phyloP scores from a whole-genome alignment of 2,113 vertebrate species.

The Callopanchax toddi region DNA sequence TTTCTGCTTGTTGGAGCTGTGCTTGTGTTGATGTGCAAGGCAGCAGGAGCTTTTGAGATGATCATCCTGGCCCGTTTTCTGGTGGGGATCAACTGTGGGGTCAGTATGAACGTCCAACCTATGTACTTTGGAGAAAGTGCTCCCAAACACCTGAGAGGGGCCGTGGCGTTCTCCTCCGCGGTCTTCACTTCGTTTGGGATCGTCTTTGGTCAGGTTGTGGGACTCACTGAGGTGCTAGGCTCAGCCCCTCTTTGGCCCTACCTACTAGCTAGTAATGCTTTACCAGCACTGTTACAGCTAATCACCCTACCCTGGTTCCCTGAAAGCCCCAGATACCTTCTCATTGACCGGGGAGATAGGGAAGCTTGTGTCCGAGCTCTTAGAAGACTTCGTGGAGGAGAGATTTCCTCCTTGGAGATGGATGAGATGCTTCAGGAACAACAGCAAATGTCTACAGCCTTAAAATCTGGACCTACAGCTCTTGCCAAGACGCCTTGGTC shows the following conservation, averaged over 20 bases:
- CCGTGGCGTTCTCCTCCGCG: slow-evolving; percentile 85
- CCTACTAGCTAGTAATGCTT: slow-evolving; percentile 85
- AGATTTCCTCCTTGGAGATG: slow-evolving; percentile 78
- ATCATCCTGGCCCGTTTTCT: slow-evolving; percentile 85
- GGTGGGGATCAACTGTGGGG: slow-evolving; percentile 84
- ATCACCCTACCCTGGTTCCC: slow-evolving; percentile 86
- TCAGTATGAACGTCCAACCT: slow-evolving; percentile 91
- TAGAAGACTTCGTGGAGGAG: slow-evolving; percentile 75
- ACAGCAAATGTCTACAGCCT: slow-evolving; percentile 45
- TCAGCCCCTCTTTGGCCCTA: slow-evolving; percentile 83
- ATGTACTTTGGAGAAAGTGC: slow-evolving; percentile 93
- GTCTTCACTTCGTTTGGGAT: slow-evolving; percentile 87
- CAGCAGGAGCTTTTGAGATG: slow-evolving; percentile 87
- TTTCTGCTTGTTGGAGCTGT: slow-evolving; percentile 77
- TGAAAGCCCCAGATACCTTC: slow-evolving; percentile 90
- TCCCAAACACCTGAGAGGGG: slow-evolving; percentile 86
- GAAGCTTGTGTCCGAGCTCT: slow-evolving; percentile 83
- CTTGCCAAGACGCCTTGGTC: slow-evolving; percentile 73
- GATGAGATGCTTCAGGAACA: slow-evolving; percentile 86
- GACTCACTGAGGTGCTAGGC: slow-evolving; percentile 88
- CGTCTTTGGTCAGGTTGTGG: slow-evolving; percentile 85
- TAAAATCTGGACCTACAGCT: slow-evolving; percentile 45
- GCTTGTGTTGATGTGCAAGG: slow-evolving; percentile 80
- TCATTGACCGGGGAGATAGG: slow-evolving; percentile 87
- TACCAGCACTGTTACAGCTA: slow-evolving; percentile 86